phyloP scores from a whole-genome alignment of 2,888 invertebrate species.

The Leucophenga montana region DNA sequence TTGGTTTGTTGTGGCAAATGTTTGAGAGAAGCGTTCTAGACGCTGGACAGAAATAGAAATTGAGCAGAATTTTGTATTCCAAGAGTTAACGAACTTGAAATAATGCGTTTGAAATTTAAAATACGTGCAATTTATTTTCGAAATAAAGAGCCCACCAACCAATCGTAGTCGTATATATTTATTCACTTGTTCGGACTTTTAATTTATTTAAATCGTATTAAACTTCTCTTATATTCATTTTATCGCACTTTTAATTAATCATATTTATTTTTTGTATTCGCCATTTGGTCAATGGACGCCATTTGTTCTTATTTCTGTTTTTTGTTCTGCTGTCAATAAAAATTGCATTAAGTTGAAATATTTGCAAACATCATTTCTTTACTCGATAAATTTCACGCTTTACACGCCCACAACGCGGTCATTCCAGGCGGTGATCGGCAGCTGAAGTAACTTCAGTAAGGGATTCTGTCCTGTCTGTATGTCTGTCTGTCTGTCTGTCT shows the following conservation, averaged over 20 bases:
- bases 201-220: slow-evolving; percentile 16
- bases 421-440: neutral
- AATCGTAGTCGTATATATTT: neutral
- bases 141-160: slow-evolving; percentile 40
- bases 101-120: slow-evolving; percentile 72
- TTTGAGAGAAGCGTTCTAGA: slow-evolving; percentile 24
- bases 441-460: neutral
- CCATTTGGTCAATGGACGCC: neutral
- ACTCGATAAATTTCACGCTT: slow-evolving; percentile 44
- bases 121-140: slow-evolving; percentile 62
- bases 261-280: neutral
- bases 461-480: neutral
- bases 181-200: neutral
- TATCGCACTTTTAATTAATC: slow-evolving; percentile 28
- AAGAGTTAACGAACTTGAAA: slow-evolving; percentile 71
- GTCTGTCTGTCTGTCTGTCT: no score
- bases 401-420: slow-evolving; percentile 27
- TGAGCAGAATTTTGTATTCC: slow-evolving; percentile 65
- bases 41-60: neutral
- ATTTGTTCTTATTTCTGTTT: slow-evolving; percentile 8
- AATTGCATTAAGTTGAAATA: slow-evolving; percentile 63
- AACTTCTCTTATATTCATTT: neutral
- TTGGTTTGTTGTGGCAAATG: slow-evolving; percentile 56
- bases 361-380: slow-evolving; percentile 37
- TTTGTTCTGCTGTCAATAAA: slow-evolving; percentile 63